phyloP scores from a whole-genome alignment of 1,140 invertebrate species.

The Hylaeus volcanicus region DNA sequence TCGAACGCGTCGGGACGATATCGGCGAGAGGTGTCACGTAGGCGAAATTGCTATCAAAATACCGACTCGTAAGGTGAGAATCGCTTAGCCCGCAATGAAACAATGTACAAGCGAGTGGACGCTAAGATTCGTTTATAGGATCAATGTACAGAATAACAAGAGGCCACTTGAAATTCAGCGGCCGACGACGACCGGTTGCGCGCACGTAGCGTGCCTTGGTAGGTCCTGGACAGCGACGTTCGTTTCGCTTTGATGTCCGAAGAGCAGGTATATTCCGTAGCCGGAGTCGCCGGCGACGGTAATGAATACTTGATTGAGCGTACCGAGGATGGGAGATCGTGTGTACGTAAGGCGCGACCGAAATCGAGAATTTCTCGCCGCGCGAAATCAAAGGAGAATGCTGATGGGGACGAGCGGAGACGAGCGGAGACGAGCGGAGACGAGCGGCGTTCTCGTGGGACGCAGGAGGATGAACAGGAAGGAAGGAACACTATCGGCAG shows the following conservation, averaged over 20 bases:
- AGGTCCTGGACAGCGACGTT: slow-evolving; percentile 39
- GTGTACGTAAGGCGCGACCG: slow-evolving; percentile 12
- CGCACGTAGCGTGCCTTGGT: slow-evolving; percentile 39
- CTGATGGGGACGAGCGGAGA: background rate
- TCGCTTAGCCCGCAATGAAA: slow-evolving; percentile 8
- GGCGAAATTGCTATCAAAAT: slow-evolving; percentile 31
- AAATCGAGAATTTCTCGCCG: slow-evolving; percentile 28
- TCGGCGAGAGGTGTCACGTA: background rate
- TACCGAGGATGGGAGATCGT: background rate
- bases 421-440: background rate
- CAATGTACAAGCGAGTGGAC: slow-evolving; percentile 36
- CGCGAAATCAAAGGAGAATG: slow-evolving; percentile 24
- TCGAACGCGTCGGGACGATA: background rate
- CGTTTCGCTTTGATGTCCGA: slow-evolving; percentile 61
- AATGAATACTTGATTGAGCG: slow-evolving; percentile 63
- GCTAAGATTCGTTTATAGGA: slow-evolving; percentile 44
- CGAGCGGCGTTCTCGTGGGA: background rate
- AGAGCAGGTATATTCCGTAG: slow-evolving; percentile 38
- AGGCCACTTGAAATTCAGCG: slow-evolving; percentile 56
- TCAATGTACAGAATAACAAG: slow-evolving; percentile 50
- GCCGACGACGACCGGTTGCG: slow-evolving; percentile 49
- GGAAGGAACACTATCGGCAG: background rate
- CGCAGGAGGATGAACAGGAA: background rate
- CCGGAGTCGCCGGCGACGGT: slow-evolving; percentile 27
- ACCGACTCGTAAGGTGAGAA: slow-evolving; percentile 13